Base-by-base conservation (phyloP, 92 coral and sea anemone genomes). In the Zoanthus gigantus region DNA sequence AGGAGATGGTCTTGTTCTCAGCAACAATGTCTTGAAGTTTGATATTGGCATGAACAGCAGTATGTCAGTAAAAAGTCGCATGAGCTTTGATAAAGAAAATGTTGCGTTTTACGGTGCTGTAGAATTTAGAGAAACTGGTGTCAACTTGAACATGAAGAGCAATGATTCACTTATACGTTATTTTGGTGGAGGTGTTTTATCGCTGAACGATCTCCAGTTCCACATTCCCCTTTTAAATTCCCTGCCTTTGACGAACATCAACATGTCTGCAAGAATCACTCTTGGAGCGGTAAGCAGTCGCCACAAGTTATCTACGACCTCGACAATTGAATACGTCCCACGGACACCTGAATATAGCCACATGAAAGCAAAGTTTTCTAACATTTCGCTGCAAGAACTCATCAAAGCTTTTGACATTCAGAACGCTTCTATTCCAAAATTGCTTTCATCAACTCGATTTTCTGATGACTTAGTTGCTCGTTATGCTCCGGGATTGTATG, bases 1-100 rank as follows among this genome's bases (percentile, higher is more conserved):
- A 42, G 98, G 98, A 30, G 91, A 94, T 31, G 96, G 94, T 10
- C 89, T 97, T 42, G 90, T 91, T 83, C 92, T 97, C n/a, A 95
- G 74, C 31, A 96, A 95, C 44, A 97, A 97, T 86, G 86, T 88
- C 77, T 65, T 97, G 23, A 82, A 95, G 78, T 91, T 97, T 72
- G 89, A 83, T 13, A 83, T 97, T 2, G 92, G 91, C 4, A 79
- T 86, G n/a, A 91, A 89, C 2, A 88, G 93, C 5, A 72, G 93
- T 47, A 92, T 97, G 84, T 74, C 88, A 18, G 87, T 97, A 7
- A 87, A 91, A 6, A 94, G 98, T 46, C 90, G 87, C 9, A 54
- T 97, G 83, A 74, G 37, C 9, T 83, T 97, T 32, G 95, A 95
- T 23, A 93, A 95, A 84, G 95, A 97, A 73, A 77, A 90, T 2